These are phyloP conservation scores for Alligator mississippiensis DNA, from an alignment of 2,113 vertebrate species.

Conservation along the genomic window DNA sequence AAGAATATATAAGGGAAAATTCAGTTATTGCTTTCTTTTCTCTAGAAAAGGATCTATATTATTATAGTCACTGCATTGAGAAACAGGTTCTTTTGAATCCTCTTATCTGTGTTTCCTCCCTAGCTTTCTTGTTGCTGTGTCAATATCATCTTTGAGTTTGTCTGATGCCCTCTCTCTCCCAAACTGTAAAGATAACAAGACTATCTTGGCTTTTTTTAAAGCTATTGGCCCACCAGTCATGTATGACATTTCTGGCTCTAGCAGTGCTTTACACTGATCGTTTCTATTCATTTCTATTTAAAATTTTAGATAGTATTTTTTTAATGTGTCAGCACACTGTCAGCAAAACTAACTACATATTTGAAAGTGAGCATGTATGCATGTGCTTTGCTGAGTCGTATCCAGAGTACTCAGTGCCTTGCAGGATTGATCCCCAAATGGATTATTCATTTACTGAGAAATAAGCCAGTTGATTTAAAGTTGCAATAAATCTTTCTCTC, in stretches of 20 bases:
- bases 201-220: not conserved
- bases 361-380: not conserved
- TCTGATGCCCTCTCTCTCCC: not conserved
- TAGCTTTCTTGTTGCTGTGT: not conserved
- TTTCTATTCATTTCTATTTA: not conserved
- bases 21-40: not conserved
- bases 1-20: not conserved
- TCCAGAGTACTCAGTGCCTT: not conserved
- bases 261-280: not conserved
- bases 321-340: too few relatives aligned
- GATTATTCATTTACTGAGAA: not conserved
- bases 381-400: not conserved
- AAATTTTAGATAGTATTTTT: too few relatives aligned
- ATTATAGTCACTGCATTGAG: not conserved
- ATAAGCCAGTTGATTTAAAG: not conserved
- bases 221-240: not conserved
- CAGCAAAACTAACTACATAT: not conserved
- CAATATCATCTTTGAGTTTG: not conserved
- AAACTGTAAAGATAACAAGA: not conserved
- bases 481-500: not conserved
- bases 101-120: not conserved
- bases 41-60: not conserved
- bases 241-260: rapidly evolving
- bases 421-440: not conserved
- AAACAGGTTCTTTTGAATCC: not conserved